A percentile compares a stretch with the other conserved stretches of the same genome.
Conservation (phyloP, 2,888 invertebrate species). For the Aspidiotus destructor region DNA sequence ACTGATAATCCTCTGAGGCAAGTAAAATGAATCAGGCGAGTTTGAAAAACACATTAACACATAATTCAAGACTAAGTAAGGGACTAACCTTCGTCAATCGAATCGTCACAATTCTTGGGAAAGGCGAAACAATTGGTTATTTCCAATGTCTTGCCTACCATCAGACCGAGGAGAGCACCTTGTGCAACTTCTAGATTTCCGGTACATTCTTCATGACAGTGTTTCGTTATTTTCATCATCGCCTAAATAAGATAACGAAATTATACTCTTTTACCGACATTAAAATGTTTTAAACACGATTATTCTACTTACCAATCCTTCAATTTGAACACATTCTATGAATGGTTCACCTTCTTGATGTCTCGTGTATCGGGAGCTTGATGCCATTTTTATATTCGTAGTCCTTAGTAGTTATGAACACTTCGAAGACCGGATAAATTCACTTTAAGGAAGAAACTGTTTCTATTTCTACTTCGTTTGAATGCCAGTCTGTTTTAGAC, state of each 20-base stretch:
- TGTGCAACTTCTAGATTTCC: constrained; percentile 94
- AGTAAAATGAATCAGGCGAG: not conserved
- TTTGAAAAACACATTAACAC: not conserved
- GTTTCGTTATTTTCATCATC: constrained; percentile 95
- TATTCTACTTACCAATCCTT: constrained; percentile 68
- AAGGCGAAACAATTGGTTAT: constrained; percentile 98
- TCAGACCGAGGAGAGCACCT: constrained; percentile 81
- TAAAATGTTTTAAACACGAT: not conserved
- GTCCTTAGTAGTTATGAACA: no score
- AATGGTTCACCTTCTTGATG: constrained; percentile 31
- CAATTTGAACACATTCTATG: constrained; percentile 73
- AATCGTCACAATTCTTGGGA: constrained; percentile 82
- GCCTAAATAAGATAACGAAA: constrained; percentile 53
- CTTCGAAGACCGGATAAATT: no score
- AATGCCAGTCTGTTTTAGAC: no score
- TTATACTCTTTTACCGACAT: no score
- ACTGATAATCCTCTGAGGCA: constrained; percentile 70
- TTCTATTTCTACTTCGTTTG: no score
- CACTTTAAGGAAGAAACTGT: no score
- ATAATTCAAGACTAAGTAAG: not conserved
- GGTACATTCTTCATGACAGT: constrained; percentile 93
- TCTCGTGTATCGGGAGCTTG: constrained; percentile 33
- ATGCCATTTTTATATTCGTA: constrained; percentile 24
- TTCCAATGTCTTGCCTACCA: constrained; percentile 80
- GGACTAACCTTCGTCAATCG: constrained; percentile 65